Conservation (phyloP, 2,797 vertebrate species). For the Vireo griseus region DNA sequence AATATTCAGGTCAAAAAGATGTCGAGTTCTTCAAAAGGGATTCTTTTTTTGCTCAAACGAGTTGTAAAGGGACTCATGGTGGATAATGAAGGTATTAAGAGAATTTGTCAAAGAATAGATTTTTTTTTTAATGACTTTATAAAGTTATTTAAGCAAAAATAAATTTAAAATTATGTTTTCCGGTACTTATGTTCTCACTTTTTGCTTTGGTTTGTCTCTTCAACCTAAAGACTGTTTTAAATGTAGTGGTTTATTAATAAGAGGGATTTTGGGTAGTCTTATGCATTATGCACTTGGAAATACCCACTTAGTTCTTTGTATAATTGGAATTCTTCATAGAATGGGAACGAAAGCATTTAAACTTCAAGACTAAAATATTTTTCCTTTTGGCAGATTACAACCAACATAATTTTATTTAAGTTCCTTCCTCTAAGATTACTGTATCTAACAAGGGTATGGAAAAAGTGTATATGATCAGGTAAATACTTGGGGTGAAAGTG, state of each 20-base stretch:
- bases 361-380: neutral
- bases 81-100: neutral
- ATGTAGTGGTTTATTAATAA: neutral
- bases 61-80: neutral
- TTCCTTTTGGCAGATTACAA: neutral
- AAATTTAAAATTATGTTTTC: neutral
- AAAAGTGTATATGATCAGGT: neutral
- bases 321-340: neutral
- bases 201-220: neutral
- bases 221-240: neutral
- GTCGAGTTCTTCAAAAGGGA: neutral
- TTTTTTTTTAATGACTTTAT: neutral
- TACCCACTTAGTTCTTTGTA: neutral
- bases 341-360: neutral
- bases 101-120: neutral
- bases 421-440: neutral
- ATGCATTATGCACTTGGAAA: neutral
- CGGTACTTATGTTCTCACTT: neutral
- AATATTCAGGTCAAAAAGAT: neutral
- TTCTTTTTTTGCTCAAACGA: neutral
- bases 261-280: neutral
- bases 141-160: neutral
- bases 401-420: neutral
- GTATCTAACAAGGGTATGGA: neutral
- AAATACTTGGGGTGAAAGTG: neutral